Percentiles rank a stretch among this genome's conserved stretches.
Conservation (phyloP, 2,888 invertebrate species). For the Ophraella communa region DNA sequence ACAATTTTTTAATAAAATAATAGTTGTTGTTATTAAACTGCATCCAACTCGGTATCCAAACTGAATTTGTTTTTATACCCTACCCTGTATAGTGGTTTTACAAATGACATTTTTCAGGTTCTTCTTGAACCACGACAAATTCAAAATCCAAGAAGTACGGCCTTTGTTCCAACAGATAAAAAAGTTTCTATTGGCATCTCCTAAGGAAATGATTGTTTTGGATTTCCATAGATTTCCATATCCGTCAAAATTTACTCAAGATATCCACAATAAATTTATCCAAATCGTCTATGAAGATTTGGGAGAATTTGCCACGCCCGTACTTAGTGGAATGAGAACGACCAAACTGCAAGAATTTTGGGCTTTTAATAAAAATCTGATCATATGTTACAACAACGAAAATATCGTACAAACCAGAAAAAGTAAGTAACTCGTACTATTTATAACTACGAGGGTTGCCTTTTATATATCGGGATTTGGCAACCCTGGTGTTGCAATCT, state of each 20-base stretch:
- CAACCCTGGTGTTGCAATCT: no score
- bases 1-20: no score
- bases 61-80: no score
- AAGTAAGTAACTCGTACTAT: neutral
- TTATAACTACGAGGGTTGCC: neutral
- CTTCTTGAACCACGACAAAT: slow-evolving; percentile 77
- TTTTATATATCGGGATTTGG: neutral
- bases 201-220: slow-evolving; percentile 75
- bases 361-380: slow-evolving; percentile 63
- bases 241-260: slow-evolving; percentile 51
- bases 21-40: no score
- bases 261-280: slow-evolving; percentile 62
- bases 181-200: slow-evolving; percentile 71
- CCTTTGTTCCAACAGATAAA: slow-evolving; percentile 73
- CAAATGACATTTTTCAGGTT: no score
- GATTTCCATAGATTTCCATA: slow-evolving; percentile 84
- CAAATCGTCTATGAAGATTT: slow-evolving; percentile 63
- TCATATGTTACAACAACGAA: slow-evolving; percentile 66
- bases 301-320: slow-evolving; percentile 63
- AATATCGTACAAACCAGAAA: neutral
- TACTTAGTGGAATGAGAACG: slow-evolving; percentile 59
- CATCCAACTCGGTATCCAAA: no score
- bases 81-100: no score
- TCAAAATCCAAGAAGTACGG: slow-evolving; percentile 71
- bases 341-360: slow-evolving; percentile 68